Evolutionary conservation across 2,113 vertebrate species (phyloP).

Genomic region (Recurvirostra avosetta): DNA sequence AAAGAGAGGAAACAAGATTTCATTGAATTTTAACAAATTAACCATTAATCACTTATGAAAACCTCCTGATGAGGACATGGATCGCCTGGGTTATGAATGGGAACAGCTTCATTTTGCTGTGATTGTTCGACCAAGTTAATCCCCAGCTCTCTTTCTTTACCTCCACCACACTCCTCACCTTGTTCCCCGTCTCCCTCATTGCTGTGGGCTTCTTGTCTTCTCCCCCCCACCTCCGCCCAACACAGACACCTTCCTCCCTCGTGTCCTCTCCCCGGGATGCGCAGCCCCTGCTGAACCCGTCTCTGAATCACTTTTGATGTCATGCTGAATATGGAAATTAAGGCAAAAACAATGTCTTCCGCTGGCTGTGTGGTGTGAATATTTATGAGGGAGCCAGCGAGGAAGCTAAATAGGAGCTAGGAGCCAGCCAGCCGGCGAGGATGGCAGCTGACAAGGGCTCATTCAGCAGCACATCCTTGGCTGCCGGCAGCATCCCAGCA

Average conservation of each 20-base stretch:
- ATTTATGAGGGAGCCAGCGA: slow-evolving; percentile 39
- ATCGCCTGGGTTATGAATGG: slow-evolving; percentile 20
- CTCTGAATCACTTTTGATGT: slow-evolving; percentile 58
- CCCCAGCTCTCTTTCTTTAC: not conserved
- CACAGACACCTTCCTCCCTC: not conserved
- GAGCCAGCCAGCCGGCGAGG: not conserved
- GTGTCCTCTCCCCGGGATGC: not conserved
- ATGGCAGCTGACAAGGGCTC: slow-evolving; percentile 47
- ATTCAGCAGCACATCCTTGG: slow-evolving; percentile 21
- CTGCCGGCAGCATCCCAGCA: slow-evolving; percentile 18
- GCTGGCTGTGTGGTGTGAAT: slow-evolving; percentile 35
- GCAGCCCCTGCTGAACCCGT: not conserved
- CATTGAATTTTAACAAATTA: slow-evolving; percentile 69
- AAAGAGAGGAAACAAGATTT: slow-evolving; percentile 63
- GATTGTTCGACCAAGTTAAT: slow-evolving; percentile 12
- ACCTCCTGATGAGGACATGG: slow-evolving; percentile 47
- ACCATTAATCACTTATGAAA: slow-evolving; percentile 68
- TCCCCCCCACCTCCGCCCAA: not conserved
- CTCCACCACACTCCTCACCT: not conserved
- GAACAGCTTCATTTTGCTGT: slow-evolving; percentile 51
- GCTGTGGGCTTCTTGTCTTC: not conserved
- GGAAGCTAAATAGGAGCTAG: not conserved
- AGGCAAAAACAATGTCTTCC: slow-evolving; percentile 55
- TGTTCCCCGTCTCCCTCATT: not conserved
- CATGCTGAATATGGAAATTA: slow-evolving; percentile 68